Evolutionary conservation across 1,140 invertebrate genomes (phyloP), one percentile per base, ranked within the genome.

Genomic region (Telenomus remus): DNA sequence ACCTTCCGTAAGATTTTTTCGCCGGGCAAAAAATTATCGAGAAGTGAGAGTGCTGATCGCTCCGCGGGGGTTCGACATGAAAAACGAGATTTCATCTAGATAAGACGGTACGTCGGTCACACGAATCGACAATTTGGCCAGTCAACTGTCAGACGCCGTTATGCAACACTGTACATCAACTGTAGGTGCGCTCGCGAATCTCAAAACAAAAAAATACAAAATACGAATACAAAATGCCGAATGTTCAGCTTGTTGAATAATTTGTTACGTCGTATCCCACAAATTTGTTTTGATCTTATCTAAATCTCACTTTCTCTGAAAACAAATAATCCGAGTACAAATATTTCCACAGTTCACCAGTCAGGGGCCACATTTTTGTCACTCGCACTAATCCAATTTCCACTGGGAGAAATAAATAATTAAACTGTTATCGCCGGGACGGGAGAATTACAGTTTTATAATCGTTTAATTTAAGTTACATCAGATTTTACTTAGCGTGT

Each of bases 31-130:
- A 81, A 81, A 74, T 55, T 80, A 68, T 44, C 44, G 39, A 71
- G 78, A 69, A 79, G 81, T 85, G 83, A 81, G 83, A 86, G 84
- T 84, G 79, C 82, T 79, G 76, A 76, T 60, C 61, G 59, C 84
- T 68, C 84, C 80, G 76, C 83, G 76, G 85, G 81, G 80, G 80
- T 78, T 79, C 81, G 19, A 60, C 76, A 46, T 53, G 80, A 81
- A 82, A 84, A 84, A 83, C 82, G 79, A 87, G 86, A 87, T 87
- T 84, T 87, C 84, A 86, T 86, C 84, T 85, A 86, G 85, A 87
- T 87, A 87, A 79, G 66, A 68, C 68, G 79, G 79, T 78, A 80
- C 80, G 54, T 82, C 54, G 54, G 78, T 81, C 80, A 71, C 75
- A 75, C 66, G 71, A 61, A 76, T 76, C 69, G 81, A 82, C 79